These are phyloP conservation scores for Aplodontia rufa DNA, from an alignment of 2,113 vertebrate species.

Conservation along the genomic window DNA sequence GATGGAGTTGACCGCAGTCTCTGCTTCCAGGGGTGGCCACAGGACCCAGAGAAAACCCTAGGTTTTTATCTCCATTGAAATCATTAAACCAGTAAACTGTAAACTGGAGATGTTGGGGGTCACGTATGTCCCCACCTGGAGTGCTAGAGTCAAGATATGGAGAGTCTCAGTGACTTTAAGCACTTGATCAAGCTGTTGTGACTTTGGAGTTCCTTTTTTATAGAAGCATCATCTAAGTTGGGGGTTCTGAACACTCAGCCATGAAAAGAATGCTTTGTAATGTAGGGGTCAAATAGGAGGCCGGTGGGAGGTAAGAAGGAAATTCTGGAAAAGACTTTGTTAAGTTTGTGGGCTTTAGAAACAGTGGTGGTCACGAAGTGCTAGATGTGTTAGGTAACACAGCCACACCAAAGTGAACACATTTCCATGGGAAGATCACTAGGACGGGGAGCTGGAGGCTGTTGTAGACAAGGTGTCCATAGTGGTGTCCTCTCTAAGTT, in stretches of 20 bases:
- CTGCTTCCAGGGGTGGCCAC: neutral
- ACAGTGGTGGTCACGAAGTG: neutral
- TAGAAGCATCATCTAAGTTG: neutral
- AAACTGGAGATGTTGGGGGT: neutral
- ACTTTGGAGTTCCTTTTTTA: neutral
- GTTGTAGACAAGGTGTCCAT: neutral
- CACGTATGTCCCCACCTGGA: neutral
- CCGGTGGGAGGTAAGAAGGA: neutral
- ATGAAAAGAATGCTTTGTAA: neutral
- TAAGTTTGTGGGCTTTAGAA: neutral
- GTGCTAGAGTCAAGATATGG: neutral
- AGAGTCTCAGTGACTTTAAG: neutral
- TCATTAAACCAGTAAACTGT: neutral
- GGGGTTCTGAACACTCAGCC: neutral
- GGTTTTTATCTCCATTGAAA: neutral
- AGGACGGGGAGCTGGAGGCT: neutral
- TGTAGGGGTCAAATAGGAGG: too few species aligned
- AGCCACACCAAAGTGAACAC: neutral
- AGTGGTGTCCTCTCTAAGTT: neutral
- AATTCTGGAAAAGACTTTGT: constrained; percentile 29
- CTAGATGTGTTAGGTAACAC: neutral
- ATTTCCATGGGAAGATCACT: neutral
- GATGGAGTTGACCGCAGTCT: neutral
- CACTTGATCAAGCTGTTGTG: neutral
- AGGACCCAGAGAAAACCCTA: neutral